A percentile compares a stretch with the other conserved stretches of the same genome.
Conservation (phyloP, 1,140 invertebrate species). For the Drosophila rufa region DNA sequence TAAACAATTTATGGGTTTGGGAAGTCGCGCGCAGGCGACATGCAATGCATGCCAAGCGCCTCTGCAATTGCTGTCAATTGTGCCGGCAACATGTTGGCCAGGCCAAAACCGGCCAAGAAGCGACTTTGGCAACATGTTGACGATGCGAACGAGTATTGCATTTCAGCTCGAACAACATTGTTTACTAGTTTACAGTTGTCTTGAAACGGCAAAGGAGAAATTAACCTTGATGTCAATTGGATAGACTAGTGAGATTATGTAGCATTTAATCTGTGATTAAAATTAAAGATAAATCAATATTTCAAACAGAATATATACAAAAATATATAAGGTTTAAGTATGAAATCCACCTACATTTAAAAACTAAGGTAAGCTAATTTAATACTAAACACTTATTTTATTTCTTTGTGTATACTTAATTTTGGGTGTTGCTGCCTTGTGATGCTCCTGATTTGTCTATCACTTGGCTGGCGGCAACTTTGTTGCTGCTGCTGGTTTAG, state of each 20-base stretch:
- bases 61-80: slow-evolving; percentile 80
- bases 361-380: not conserved
- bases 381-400: too few relatives aligned
- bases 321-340: too few relatives aligned
- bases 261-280: too few relatives aligned
- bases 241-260: too few relatives aligned
- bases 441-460: slow-evolving; percentile 56
- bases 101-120: slow-evolving; percentile 6
- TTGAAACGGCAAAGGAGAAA: not conserved
- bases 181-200: slow-evolving; percentile 59
- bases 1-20: slow-evolving; percentile 82
- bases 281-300: too few relatives aligned
- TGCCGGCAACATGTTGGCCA: slow-evolving; percentile 47
- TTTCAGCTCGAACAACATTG: slow-evolving; percentile 60
- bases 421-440: not conserved
- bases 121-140: slow-evolving; percentile 37
- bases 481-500: slow-evolving; percentile 45
- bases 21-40: slow-evolving; percentile 61
- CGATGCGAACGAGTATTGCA: slow-evolving; percentile 37
- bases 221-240: too few relatives aligned
- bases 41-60: slow-evolving; percentile 78
- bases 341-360: not conserved
- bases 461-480: slow-evolving; percentile 53
- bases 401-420: not conserved
- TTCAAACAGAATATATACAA: too few relatives aligned